phyloP scores from a whole-genome alignment of 2,888 invertebrate genomes.

The Chydorus sphaericus region DNA sequence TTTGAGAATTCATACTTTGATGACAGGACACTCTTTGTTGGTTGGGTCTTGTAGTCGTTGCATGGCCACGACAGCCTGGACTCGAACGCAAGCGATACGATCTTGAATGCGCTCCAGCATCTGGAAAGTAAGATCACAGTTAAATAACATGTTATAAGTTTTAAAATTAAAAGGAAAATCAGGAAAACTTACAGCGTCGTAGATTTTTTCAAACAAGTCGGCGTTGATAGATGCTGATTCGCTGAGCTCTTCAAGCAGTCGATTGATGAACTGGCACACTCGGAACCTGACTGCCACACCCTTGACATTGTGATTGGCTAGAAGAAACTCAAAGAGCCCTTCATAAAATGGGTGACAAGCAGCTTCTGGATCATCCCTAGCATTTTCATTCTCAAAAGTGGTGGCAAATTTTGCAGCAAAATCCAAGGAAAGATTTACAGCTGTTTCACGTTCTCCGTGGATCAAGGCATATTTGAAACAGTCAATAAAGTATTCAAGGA shows the following conservation, averaged over 20 bases:
- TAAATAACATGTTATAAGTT: no score
- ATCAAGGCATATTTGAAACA: constrained; percentile 48
- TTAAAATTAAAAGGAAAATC: constrained; percentile 3
- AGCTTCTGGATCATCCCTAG: constrained; percentile 29
- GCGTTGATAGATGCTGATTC: constrained; percentile 63
- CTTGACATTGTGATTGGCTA: constrained; percentile 37
- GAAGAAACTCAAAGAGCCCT: constrained; percentile 44
- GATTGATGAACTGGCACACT: constrained; percentile 60
- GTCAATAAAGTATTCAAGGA: constrained; percentile 46
- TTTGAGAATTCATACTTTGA: constrained; percentile 31
- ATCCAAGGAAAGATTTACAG: constrained; percentile 48
- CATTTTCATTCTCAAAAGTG: constrained; percentile 32
- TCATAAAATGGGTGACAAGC: constrained; percentile 37
- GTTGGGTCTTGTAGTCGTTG: constrained; percentile 64
- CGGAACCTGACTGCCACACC: constrained; percentile 48
- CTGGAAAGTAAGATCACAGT: neutral
- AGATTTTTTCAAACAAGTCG: constrained; percentile 53
- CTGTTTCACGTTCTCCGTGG: constrained; percentile 48
- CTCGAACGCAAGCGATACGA: constrained; percentile 50
- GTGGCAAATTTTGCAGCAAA: constrained; percentile 57
- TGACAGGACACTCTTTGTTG: constrained; percentile 57
- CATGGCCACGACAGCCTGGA: constrained; percentile 62
- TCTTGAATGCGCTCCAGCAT: constrained; percentile 10
- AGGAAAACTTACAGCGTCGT: constrained; percentile 40
- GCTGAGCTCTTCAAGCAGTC: constrained; percentile 54